A percentile compares a stretch with the other conserved stretches of the same genome.
Evolutionary conservation across 2,888 invertebrate species (phyloP).

Genomic region (Coenonympha glycerion): DNA sequence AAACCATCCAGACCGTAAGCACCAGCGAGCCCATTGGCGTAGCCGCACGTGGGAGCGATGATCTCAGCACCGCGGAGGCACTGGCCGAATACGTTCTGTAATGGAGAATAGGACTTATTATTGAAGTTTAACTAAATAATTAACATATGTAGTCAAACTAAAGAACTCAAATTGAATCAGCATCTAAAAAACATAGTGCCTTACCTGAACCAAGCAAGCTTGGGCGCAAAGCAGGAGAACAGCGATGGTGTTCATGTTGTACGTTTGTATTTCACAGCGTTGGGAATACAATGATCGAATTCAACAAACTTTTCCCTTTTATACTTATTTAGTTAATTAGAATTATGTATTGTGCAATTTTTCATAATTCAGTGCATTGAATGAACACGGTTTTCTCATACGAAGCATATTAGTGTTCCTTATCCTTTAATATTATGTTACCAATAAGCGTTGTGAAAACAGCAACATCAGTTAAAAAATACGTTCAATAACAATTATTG

Average conservation of each 20-base stretch:
- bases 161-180: neutral
- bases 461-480: too few species aligned
- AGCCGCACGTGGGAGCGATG: constrained; percentile 25
- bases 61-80: constrained; percentile 6
- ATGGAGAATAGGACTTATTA: too few species aligned
- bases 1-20: constrained; percentile 17
- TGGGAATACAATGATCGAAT: neutral
- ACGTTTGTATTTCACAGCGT: neutral
- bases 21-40: too few species aligned
- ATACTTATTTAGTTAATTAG: neutral
- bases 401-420: too few species aligned
- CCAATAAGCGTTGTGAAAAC: too few species aligned
- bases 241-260: constrained; percentile 12
- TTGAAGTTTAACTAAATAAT: too few species aligned
- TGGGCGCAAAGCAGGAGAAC: constrained; percentile 29
- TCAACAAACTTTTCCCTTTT: neutral
- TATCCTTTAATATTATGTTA: too few species aligned
- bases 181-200: neutral
- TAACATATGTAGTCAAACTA: too few species aligned
- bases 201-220: constrained; percentile 5
- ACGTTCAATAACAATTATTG: too few species aligned
- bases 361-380: neutral
- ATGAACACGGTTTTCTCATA: too few species aligned
- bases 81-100: constrained; percentile 2
- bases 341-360: neutral